Evolutionary conservation across 2,113 vertebrate species (phyloP).

Genomic region (Oplegnathus fasciatus): DNA sequence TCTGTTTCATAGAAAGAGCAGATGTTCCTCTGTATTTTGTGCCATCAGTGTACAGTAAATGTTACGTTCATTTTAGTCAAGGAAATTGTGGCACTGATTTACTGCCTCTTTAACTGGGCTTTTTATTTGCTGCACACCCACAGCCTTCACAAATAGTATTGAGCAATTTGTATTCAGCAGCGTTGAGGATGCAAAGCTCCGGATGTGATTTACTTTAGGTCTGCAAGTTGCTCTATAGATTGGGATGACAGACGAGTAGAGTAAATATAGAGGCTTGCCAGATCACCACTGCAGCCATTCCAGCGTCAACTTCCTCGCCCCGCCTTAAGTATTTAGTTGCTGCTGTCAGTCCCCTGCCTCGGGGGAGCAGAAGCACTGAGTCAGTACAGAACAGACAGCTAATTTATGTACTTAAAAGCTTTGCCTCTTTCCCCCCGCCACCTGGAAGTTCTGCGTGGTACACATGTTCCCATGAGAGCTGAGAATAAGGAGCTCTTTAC

Average conservation of each 20-base stretch:
- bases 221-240: conserved; percentile 27
- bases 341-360: conserved; percentile 59
- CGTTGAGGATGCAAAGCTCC: conserved; percentile 25
- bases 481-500: conserved; percentile 42
- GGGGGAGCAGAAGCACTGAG: conserved; percentile 50
- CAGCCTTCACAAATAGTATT: conserved; percentile 32
- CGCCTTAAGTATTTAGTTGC: conserved; percentile 55
- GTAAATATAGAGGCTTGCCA: conserved; percentile 39
- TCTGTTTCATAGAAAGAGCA: conserved; percentile 1
- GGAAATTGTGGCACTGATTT: conserved; percentile 14
- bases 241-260: conserved; percentile 37
- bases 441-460: conserved; percentile 54
- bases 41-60: conserved; percentile 1
- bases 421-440: conserved; percentile 38
- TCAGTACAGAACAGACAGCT: conserved; percentile 59
- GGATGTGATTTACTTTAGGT: conserved; percentile 42
- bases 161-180: conserved; percentile 43
- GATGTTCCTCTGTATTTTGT: conserved; percentile 12
- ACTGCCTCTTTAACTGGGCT: background rate
- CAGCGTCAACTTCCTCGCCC: conserved; percentile 43
- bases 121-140: conserved; percentile 22
- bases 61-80: conserved; percentile 22
- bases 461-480: conserved; percentile 43
- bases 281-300: conserved; percentile 47
- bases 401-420: conserved; percentile 73